These are phyloP conservation scores for Rhingia campestris DNA, from an alignment of 2,888 invertebrate genomes.

Conservation along the genomic window DNA sequence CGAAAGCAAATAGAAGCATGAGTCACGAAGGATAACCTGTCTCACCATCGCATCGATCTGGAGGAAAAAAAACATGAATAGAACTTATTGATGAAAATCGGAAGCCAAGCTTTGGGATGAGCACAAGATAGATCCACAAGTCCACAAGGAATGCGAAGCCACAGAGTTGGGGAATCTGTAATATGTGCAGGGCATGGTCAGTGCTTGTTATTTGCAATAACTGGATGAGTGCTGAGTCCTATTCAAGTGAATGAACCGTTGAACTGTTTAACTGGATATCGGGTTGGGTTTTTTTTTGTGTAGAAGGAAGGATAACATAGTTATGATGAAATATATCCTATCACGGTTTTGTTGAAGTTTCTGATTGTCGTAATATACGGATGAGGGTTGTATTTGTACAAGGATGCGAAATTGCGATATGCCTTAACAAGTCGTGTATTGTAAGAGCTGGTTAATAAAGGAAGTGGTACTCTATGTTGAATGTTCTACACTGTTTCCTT, in stretches of 20 bases:
- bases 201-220: neutral
- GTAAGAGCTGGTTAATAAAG: no score
- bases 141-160: neutral
- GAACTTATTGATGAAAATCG: slow-evolving; percentile 31
- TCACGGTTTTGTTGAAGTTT: no score
- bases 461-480: no score
- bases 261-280: slow-evolving; percentile 4
- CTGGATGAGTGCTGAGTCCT: neutral
- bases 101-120: neutral
- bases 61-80: neutral
- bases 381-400: no score
- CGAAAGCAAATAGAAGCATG: neutral
- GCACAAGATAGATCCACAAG: neutral
- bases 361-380: no score
- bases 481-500: no score
- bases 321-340: neutral
- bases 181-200: slow-evolving; percentile 9
- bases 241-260: neutral
- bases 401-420: no score
- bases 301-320: neutral
- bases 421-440: no score
- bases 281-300: neutral
- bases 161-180: slow-evolving; percentile 6
- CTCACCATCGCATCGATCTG: neutral
- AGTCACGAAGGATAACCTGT: neutral